Evolutionary conservation across 2,113 vertebrate genomes (phyloP), one percentile per base, ranked within the genome.

Genomic region (Neotoma lepida): DNA sequence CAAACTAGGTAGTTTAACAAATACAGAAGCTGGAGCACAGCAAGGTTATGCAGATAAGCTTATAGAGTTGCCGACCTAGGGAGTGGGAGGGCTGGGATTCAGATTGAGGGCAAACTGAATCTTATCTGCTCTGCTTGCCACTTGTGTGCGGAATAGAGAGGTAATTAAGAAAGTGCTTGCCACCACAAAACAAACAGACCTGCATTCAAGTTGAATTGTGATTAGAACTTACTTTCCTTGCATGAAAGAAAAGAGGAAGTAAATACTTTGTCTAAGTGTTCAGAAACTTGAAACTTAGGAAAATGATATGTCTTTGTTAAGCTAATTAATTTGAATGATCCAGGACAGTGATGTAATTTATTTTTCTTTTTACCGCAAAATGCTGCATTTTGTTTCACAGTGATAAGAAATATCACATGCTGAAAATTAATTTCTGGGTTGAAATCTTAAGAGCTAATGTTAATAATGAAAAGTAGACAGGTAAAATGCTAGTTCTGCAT

Each of bases 371-470:
- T 7, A 95, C 78, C 15, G 89, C 28, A 94, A 49, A 44, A 91
- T 91, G 35, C 39, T 90, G 28, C 89, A 71, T 90, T 95, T 93
- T 96, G 41, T 95, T 78, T 86, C 64, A 87, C 89, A 94, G 68
- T 84, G 49, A 15, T 80, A 93, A 46, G 15, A 95, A 90, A 93
- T 54, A 66, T 3, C 35, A 88, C 2, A 26, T 95, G n/a, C 28
- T 88, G 51, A 92, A 96, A 96, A 91, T 93, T 82, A 88, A 93
- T 74, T 63, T 93, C 54, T 96, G 6, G 22, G 26, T 89, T 97
- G 71, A 95, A 89, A 41, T 89, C 33, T 87, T 95, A 82, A 91
- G 58, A 58, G 35, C 9, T 56, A 54, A 89, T 87, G 82, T 70
- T 74, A 86, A 88, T 88, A 90, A 77, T 66, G 74, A 85, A 89